Conservation (phyloP, 2,888 invertebrate species). For the Cinara cedri region DNA sequence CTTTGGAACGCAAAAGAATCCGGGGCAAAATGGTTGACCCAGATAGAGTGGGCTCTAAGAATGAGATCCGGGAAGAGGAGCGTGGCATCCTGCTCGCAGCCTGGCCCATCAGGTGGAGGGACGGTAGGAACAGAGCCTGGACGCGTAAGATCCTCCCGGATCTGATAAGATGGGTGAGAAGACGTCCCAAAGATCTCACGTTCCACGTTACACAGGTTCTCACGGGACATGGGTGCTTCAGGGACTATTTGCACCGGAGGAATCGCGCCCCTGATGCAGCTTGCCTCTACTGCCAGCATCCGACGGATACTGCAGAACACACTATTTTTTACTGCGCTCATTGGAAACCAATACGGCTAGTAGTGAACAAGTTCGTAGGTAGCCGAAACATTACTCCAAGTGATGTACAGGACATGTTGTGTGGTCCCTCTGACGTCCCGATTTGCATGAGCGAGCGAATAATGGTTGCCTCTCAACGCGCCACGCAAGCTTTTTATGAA, state of each 20-base stretch:
- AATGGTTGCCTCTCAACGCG: background rate
- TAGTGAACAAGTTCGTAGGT: background rate
- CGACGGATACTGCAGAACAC: background rate
- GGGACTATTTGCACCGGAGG: background rate
- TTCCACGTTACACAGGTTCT: background rate
- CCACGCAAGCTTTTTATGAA: too few species aligned
- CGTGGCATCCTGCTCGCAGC: background rate
- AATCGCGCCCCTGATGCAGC: too few species aligned
- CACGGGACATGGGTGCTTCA: background rate
- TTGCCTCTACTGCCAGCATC: background rate
- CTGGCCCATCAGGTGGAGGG: background rate
- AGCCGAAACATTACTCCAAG: background rate
- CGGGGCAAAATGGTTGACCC: background rate
- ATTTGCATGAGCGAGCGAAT: background rate
- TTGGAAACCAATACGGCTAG: background rate
- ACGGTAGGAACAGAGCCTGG: background rate
- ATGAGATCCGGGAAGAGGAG: too few species aligned
- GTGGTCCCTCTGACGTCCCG: background rate
- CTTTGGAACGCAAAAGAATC: background rate
- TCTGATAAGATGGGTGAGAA: background rate
- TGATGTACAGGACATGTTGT: background rate
- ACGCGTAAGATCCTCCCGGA: too few species aligned
- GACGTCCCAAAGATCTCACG: too few species aligned
- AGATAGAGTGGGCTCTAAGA: too few species aligned
- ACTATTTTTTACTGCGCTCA: background rate